phyloP scores from a whole-genome alignment of 2,797 vertebrate genomes.

The Enteromius thamalakanensis region DNA sequence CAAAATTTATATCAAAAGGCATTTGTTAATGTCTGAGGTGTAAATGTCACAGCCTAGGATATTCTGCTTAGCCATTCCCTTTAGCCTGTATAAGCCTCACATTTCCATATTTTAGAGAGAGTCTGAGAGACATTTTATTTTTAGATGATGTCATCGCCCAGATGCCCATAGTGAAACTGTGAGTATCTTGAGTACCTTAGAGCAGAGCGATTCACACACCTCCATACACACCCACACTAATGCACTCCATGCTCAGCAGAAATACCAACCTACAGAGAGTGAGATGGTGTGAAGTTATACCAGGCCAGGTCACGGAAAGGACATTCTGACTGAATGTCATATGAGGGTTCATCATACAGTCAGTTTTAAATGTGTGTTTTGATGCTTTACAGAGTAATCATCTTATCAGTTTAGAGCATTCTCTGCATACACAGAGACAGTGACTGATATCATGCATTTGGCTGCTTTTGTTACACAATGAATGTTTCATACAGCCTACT shows the following conservation, averaged over 20 bases:
- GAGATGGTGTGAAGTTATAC: neutral
- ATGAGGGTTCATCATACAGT: neutral
- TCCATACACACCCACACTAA: conserved; percentile 28
- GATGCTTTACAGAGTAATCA: neutral
- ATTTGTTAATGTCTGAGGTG: too few species aligned
- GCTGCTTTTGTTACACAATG: neutral
- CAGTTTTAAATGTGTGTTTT: neutral
- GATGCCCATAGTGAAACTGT: neutral
- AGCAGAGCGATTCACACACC: conserved; percentile 52
- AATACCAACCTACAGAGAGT: neutral
- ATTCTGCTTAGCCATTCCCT: neutral
- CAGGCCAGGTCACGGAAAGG: conserved; percentile 3
- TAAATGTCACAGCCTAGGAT: too few species aligned
- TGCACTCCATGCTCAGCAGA: neutral
- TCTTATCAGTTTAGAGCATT: neutral
- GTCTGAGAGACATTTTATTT: neutral
- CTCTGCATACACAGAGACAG: neutral
- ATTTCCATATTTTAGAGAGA: conserved; percentile 5
- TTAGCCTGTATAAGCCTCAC: neutral
- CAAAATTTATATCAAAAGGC: too few species aligned
- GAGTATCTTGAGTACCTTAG: conserved; percentile 41
- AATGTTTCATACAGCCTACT: neutral
- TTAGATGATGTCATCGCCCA: neutral
- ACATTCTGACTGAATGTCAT: neutral
- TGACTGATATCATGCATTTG: neutral